Conservation (phyloP, 2,888 invertebrate genomes). For the Microchrysa polita region DNA sequence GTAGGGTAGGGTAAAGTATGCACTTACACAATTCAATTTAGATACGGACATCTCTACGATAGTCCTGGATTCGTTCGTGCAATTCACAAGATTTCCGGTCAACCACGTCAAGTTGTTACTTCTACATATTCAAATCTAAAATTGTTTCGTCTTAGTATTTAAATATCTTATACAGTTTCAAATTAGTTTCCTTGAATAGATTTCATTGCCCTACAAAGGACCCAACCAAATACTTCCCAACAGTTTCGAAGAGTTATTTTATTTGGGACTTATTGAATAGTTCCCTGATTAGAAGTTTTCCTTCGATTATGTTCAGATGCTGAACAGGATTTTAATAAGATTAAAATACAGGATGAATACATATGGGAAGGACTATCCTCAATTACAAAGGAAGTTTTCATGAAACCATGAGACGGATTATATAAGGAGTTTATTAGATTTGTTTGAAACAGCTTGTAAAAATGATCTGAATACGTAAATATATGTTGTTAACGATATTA, state of each 20-base stretch:
- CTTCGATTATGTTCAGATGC: neutral
- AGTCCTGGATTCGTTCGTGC: neutral
- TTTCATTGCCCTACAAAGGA: conserved; percentile 13
- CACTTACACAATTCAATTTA: no score
- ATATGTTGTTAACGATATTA: no score
- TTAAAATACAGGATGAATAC: conserved; percentile 1
- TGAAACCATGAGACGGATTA: no score
- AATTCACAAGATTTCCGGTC: neutral
- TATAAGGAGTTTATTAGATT: no score
- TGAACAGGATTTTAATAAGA: conserved; percentile 23
- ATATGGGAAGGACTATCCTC: no score
- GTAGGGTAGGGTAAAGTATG: no score
- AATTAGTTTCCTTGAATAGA: conserved; percentile 26
- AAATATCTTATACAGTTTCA: neutral
- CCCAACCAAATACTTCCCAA: neutral
- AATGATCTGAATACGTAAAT: no score
- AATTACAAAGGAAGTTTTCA: no score
- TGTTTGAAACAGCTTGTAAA: no score
- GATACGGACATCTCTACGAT: no score
- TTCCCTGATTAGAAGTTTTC: conserved; percentile 20
- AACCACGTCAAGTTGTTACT: conserved; percentile 45
- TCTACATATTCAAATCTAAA: conserved; percentile 22
- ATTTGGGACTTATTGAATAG: conserved; percentile 40
- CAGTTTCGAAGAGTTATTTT: neutral
- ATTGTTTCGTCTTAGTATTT: conserved; percentile 12